phyloP scores from a whole-genome alignment of 2,888 invertebrate genomes.

The Hyposoter dolosus region DNA sequence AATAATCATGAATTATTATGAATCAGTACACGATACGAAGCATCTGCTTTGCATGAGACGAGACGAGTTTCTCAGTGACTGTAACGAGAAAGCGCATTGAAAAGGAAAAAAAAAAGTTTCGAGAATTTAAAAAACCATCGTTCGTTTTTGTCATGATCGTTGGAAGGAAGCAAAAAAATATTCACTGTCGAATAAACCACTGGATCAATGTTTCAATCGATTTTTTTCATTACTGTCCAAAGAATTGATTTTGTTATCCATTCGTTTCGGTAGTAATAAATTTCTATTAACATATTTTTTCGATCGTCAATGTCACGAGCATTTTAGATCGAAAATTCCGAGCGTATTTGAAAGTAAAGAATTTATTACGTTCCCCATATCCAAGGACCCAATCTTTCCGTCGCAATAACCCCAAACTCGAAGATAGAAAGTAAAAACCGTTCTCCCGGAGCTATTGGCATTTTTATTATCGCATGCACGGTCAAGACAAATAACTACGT shows the following conservation, averaged over 20 bases:
- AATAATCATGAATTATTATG: constrained; percentile 75
- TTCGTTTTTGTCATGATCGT: not conserved
- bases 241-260: not conserved
- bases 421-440: constrained; percentile 59
- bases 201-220: not conserved
- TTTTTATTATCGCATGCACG: constrained; percentile 20
- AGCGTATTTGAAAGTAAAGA: constrained; percentile 2
- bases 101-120: not conserved
- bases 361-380: not conserved
- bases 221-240: not conserved
- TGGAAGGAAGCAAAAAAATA: not conserved
- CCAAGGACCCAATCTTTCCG: constrained; percentile 44
- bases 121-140: not conserved
- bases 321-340: not conserved
- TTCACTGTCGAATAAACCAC: not conserved
- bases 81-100: not conserved
- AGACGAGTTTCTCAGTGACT: not conserved
- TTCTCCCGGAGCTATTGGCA: constrained; percentile 22
- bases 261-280: not conserved
- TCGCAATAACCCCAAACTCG: constrained; percentile 21
- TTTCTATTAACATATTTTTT: not conserved
- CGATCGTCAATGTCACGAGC: not conserved
- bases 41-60: constrained; percentile 34
- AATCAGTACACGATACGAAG: constrained; percentile 66
- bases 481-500: not conserved